Evolutionary conservation across 2,113 vertebrate species (phyloP), one percentile per base, ranked within the genome.

Genomic region (Xyrauchen texanus): DNA sequence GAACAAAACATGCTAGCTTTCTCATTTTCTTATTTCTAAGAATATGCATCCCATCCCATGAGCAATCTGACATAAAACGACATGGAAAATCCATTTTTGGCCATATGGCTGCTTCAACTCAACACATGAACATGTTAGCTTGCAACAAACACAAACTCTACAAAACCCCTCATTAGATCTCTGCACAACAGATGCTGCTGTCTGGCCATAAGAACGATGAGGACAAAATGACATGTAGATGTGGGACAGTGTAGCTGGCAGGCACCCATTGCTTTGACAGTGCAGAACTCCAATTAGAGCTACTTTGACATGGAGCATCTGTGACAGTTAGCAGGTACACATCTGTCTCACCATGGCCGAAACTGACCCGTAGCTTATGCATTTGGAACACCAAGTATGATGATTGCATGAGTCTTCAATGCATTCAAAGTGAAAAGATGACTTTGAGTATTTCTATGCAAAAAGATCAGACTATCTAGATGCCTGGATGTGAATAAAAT

Each of bases 311-410:
- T 42, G 71, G 58, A 73, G 46, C 58, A 11, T 60, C 46, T 62
- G 58, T 63, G 71, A 74, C 71, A 74, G 71, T 34, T 74, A 63
- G 63, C 71, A 74, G 71, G 71, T 74, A 74, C 46, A 74, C 71
- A 74, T 74, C 71, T 74, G 71, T 62, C 71, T 74, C 58, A 34
- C 58, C 71, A 45, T 49, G 46, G 58, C 58, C 46, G 49, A 74
- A 74, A 74, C 44, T 62, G 71, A 74, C 71, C 58, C 16, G 3
- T 34, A 62, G 71, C 71, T 51, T 21, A 58, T 74, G 5, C 71
- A 63, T 74, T 12, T 34, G 44, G 21, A 34, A 34, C 21, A 34
- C 21, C 21, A 34, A 34, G 21, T 3, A 34, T 15, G 21, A 51
- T 46, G 6, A 62, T 44, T 5, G 45, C n/a, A 60, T 15, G 34